phyloP scores from a whole-genome alignment of 2,888 invertebrate genomes.

The Prosopocoilus inquinatus region DNA sequence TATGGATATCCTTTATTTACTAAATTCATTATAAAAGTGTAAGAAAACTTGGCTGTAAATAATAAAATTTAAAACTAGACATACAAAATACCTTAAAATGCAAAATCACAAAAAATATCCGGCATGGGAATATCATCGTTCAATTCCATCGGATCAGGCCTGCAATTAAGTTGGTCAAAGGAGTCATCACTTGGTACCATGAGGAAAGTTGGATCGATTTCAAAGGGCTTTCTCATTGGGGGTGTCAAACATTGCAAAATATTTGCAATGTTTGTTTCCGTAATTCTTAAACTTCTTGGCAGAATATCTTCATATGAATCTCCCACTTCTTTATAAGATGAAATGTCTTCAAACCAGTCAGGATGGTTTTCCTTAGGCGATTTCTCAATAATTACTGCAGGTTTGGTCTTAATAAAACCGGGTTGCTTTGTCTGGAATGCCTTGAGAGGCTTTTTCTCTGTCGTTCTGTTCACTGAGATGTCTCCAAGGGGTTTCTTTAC shows the following conservation, averaged over 20 bases:
- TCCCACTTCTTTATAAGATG: conserved; percentile 25
- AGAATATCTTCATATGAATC: conserved; percentile 24
- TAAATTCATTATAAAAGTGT: no score
- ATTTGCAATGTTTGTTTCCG: conserved; percentile 3
- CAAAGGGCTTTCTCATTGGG: not conserved
- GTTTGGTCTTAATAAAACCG: conserved; percentile 14
- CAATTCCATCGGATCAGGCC: no score
- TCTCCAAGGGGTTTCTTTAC: conserved; percentile 35
- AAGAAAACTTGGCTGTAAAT: no score
- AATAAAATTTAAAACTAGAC: not conserved
- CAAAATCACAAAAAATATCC: no score
- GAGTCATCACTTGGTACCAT: not conserved
- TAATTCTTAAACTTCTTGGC: conserved; percentile 1
- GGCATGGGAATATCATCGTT: no score
- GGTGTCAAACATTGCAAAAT: conserved; percentile 17
- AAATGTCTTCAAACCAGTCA: conserved; percentile 27
- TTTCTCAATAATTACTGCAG: conserved; percentile 11
- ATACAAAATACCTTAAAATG: conserved; percentile 1
- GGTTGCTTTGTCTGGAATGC: conserved; percentile 21
- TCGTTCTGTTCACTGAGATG: conserved; percentile 30
- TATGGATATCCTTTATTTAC: no score
- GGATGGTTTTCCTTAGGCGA: conserved; percentile 14
- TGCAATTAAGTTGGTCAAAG: no score
- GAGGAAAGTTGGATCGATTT: conserved; percentile 8
- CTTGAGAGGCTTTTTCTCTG: conserved; percentile 13